phyloP scores from a whole-genome alignment of 2,888 invertebrate genomes.

The Caenorhabditis sp. region DNA sequence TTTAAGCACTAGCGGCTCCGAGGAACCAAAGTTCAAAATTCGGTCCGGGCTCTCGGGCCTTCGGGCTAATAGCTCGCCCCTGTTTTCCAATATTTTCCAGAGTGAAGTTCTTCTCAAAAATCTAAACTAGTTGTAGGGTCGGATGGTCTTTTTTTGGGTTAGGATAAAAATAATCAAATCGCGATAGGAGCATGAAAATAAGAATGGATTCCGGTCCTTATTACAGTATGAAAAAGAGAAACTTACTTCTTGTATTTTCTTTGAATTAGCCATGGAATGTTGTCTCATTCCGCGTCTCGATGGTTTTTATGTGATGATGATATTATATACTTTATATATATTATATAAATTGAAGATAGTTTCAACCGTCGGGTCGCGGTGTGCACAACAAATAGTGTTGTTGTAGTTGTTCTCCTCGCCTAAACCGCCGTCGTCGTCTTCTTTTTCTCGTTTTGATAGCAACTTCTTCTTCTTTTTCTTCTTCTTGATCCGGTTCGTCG shows the following conservation, averaged over 20 bases:
- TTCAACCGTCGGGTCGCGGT: neutral
- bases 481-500: neutral
- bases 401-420: neutral
- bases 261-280: conserved; percentile 66
- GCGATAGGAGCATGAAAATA: too few species aligned
- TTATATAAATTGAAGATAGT: too few species aligned
- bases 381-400: neutral
- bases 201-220: too few species aligned
- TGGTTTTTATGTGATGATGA: neutral
- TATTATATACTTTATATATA: neutral
- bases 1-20: too few species aligned
- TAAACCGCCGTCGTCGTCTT: neutral
- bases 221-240: neutral
- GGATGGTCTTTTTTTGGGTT: too few species aligned
- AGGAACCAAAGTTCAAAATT: too few species aligned
- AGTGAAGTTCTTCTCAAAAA: neutral
- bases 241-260: conserved; percentile 66
- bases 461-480: too few species aligned
- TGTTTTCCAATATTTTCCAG: neutral
- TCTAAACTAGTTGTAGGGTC: too few species aligned
- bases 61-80: too few species aligned
- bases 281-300: conserved; percentile 63
- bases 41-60: too few species aligned
- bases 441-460: neutral
- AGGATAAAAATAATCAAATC: too few species aligned